A percentile compares a stretch with the other conserved stretches of the same genome.
Evolutionary conservation across 2,797 vertebrate species (phyloP).

Genomic region (Dermochelys coriacea): DNA sequence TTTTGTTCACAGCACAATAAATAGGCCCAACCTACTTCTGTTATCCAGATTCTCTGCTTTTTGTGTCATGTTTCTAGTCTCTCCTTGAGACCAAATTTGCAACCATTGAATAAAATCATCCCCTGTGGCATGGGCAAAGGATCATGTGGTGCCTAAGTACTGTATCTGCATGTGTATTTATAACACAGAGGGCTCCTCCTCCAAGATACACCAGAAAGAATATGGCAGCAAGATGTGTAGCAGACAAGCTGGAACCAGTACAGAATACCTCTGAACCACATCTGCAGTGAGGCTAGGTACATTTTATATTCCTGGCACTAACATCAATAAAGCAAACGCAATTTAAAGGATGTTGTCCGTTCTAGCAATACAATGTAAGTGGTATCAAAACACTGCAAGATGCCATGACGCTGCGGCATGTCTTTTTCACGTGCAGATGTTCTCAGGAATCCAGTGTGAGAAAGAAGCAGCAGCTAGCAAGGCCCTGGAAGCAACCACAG

Average conservation of each 20-base stretch:
- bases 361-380: slow-evolving; percentile 26
- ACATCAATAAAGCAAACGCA: slow-evolving; percentile 62
- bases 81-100: neutral
- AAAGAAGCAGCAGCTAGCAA: accelerated
- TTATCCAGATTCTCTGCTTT: neutral
- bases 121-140: neutral
- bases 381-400: slow-evolving; percentile 5
- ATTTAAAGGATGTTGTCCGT: slow-evolving; percentile 49
- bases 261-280: slow-evolving; percentile 51
- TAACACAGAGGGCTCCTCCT: slow-evolving; percentile 28
- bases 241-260: slow-evolving; percentile 63
- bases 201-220: slow-evolving; percentile 47
- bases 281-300: slow-evolving; percentile 32
- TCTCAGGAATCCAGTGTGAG: neutral
- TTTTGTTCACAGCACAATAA: neutral
- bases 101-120: neutral
- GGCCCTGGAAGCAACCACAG: neutral
- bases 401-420: neutral
- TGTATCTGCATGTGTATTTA: neutral
- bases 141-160: neutral
- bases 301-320: slow-evolving; percentile 63
- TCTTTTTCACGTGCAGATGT: slow-evolving; percentile 25
- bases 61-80: neutral
- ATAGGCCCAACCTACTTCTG: neutral
- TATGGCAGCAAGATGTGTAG: slow-evolving; percentile 11